A percentile compares a stretch with the other conserved stretches of the same genome.
Conservation (phyloP, 2,797 vertebrate species). For the Catamblyrhynchus diadema region DNA sequence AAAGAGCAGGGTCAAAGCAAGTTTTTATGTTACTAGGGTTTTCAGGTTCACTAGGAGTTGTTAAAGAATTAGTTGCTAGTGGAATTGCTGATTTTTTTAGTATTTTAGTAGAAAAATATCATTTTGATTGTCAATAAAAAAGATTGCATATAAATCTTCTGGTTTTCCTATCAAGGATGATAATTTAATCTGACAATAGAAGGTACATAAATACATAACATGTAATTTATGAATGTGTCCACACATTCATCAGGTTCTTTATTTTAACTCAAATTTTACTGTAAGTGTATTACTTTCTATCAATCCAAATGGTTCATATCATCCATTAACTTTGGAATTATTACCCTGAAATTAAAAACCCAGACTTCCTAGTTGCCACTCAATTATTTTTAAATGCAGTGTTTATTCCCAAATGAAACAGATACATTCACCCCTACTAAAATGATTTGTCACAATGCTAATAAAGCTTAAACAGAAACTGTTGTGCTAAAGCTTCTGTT, state of each 20-base stretch:
- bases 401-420: neutral
- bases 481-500: neutral
- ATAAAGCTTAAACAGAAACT: neutral
- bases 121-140: neutral
- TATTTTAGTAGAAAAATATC: neutral
- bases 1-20: neutral
- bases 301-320: neutral
- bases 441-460: neutral
- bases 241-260: neutral
- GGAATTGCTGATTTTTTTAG: neutral
- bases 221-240: neutral
- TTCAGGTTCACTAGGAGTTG: neutral
- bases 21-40: neutral
- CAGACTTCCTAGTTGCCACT: neutral
- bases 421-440: neutral
- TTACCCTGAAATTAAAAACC: neutral
- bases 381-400: slow-evolving; percentile 13
- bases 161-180: neutral
- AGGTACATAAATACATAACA: neutral
- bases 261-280: slow-evolving; percentile 20
- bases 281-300: neutral
- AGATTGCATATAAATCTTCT: neutral
- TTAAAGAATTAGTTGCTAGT: neutral
- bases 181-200: neutral
- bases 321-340: slow-evolving; percentile 30